Evolutionary conservation across 2,797 vertebrate species (phyloP).

Genomic region (Eupleurogrammus muticus): DNA sequence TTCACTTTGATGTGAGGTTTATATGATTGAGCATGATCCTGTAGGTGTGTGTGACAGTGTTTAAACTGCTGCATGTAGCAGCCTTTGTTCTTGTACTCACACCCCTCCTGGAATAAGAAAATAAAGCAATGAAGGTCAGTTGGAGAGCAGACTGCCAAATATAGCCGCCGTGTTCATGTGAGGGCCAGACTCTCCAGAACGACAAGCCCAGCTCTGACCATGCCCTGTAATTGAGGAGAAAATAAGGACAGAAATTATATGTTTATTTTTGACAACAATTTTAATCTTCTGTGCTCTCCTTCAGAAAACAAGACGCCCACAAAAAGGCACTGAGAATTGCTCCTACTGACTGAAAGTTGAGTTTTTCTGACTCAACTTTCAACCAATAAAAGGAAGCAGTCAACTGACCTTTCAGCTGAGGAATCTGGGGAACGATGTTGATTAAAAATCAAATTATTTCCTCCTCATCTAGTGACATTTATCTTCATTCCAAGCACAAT

Average conservation of each 20-base stretch:
- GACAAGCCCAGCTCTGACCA: conserved; percentile 86
- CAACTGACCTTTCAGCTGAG: conserved; percentile 5
- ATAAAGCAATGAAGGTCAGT: conserved; percentile 85
- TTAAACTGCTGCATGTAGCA: conserved; percentile 55
- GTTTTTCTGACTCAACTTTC: conserved; percentile 59
- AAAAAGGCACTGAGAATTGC: conserved; percentile 81
- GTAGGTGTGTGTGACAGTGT: conserved; percentile 51
- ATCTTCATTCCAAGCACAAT: not conserved
- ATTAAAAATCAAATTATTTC: not conserved
- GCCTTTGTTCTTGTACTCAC: conserved; percentile 74
- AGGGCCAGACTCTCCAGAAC: conserved; percentile 87
- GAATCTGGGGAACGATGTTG: not conserved
- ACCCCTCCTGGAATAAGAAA: conserved; percentile 74
- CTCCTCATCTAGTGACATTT: not conserved
- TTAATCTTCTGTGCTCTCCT: conserved; percentile 89
- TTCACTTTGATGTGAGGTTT: conserved; percentile 22
- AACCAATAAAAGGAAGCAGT: conserved; percentile 57
- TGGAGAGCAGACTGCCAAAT: conserved; percentile 88
- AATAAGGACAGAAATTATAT: conserved; percentile 91
- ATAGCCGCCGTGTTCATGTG: conserved; percentile 87
- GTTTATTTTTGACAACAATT: conserved; percentile 92
- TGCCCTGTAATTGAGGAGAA: conserved; percentile 91
- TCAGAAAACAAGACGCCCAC: conserved; percentile 86
- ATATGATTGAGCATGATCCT: conserved; percentile 26
- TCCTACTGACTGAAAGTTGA: conserved; percentile 65